These are phyloP conservation scores for Eudemis profundana DNA, from an alignment of 2,888 invertebrate species.

Conservation along the genomic window DNA sequence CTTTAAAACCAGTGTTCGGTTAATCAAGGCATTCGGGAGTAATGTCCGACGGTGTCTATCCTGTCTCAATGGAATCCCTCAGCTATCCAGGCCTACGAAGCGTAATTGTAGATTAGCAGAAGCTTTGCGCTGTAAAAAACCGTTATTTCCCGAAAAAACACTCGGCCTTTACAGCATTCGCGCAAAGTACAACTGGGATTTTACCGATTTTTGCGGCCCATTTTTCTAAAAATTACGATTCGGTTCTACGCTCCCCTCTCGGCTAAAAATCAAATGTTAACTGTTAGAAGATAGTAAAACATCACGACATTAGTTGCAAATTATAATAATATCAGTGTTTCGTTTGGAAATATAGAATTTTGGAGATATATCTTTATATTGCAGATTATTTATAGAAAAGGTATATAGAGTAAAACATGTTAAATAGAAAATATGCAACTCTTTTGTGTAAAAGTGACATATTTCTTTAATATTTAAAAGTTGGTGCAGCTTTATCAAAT, in stretches of 20 bases:
- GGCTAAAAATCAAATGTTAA: conserved; percentile 82
- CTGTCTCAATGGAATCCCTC: conserved; percentile 66
- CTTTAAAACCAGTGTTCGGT: conserved; percentile 33
- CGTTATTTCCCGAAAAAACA: conserved; percentile 61
- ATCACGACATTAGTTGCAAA: conserved; percentile 53
- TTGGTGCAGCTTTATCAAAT: conserved; percentile 65
- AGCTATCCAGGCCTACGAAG: conserved; percentile 63
- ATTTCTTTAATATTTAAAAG: conserved; percentile 48
- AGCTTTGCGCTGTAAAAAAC: conserved; percentile 69
- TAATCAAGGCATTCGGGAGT: conserved; percentile 37
- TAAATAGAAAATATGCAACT: conserved; percentile 60
- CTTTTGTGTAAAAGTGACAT: conserved; percentile 52
- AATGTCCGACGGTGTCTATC: conserved; percentile 60
- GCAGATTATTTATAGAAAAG: conserved; percentile 48
- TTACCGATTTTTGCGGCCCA: conserved; percentile 76
- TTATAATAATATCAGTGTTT: conserved; percentile 34
- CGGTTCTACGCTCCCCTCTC: conserved; percentile 81
- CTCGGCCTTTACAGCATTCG: conserved; percentile 66
- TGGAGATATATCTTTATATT: conserved; percentile 51
- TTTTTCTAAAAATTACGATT: conserved; percentile 73
- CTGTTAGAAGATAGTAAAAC: conserved; percentile 62
- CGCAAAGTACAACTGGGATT: conserved; percentile 63
- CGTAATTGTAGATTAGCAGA: conserved; percentile 69
- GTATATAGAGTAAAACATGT: conserved; percentile 60
- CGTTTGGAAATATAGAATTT: conserved; percentile 53